phyloP scores from a whole-genome alignment of 2,797 vertebrate genomes.

The Prionace glauca region DNA sequence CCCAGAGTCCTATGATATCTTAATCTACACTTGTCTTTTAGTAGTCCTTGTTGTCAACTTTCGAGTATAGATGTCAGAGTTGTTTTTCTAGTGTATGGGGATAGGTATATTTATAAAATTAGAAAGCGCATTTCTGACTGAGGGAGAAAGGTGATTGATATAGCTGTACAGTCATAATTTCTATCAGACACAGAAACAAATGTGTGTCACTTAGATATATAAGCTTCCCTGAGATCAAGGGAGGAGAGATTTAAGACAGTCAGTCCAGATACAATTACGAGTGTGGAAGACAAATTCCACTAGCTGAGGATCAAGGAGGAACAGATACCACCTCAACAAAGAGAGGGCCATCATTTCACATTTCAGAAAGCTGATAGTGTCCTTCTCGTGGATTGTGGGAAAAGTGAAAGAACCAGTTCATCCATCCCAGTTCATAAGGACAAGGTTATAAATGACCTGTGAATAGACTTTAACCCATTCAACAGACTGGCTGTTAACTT shows the following conservation, averaged over 20 bases:
- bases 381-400: neutral
- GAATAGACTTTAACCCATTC: neutral
- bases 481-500: neutral
- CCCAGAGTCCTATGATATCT: neutral
- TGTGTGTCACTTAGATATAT: neutral
- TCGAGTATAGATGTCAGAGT: neutral
- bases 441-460: neutral
- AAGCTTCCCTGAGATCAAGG: neutral
- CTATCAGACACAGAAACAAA: neutral
- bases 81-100: neutral
- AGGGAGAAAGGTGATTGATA: neutral
- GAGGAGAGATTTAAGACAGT: neutral
- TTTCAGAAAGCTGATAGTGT: neutral
- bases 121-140: neutral
- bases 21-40: neutral
- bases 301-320: neutral
- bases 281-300: neutral
- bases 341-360: neutral
- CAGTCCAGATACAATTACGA: neutral
- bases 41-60: neutral
- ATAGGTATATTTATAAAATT: neutral
- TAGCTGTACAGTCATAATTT: neutral
- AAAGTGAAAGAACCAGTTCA: neutral
- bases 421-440: neutral
- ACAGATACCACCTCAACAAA: neutral